Percentiles rank a stretch among this genome's conserved stretches.
These are phyloP conservation scores for Perdix hodgsoniae DNA, from an alignment of 2,797 vertebrate genomes.

Conservation along the genomic window DNA sequence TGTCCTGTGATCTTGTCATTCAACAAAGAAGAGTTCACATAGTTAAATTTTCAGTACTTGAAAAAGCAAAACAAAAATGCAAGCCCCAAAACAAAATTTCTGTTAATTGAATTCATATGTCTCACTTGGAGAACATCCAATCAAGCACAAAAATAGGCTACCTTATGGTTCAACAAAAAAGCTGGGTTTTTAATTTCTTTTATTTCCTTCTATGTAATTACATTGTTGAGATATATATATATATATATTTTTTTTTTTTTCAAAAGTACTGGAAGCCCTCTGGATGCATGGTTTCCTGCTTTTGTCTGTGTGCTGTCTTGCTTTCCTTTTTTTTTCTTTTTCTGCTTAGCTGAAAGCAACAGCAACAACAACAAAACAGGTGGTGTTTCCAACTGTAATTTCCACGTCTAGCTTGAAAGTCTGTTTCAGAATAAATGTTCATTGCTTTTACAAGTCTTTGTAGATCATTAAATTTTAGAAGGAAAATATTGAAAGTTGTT, in stretches of 20 bases:
- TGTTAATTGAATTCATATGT: slow-evolving; percentile 59
- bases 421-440: background rate
- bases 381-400: background rate
- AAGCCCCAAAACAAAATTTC: background rate
- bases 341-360: background rate
- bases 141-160: slow-evolving; percentile 7
- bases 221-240: background rate
- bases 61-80: background rate
- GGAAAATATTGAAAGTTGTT: background rate
- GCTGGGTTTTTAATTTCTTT: background rate
- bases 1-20: background rate
- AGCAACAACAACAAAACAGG: background rate
- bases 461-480: background rate
- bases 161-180: background rate
- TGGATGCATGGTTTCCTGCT: background rate
- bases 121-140: background rate
- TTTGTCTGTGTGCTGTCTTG: background rate
- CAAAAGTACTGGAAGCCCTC: background rate
- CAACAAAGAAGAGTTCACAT: background rate
- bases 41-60: background rate
- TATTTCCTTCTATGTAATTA: background rate
- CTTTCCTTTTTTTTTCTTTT: background rate
- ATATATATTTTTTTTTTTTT: background rate
- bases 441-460: background rate
- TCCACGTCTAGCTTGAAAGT: background rate